A percentile compares a stretch with the other conserved stretches of the same genome.
Conservation (phyloP, 2,888 invertebrate genomes). For the Cephalotes varians region DNA sequence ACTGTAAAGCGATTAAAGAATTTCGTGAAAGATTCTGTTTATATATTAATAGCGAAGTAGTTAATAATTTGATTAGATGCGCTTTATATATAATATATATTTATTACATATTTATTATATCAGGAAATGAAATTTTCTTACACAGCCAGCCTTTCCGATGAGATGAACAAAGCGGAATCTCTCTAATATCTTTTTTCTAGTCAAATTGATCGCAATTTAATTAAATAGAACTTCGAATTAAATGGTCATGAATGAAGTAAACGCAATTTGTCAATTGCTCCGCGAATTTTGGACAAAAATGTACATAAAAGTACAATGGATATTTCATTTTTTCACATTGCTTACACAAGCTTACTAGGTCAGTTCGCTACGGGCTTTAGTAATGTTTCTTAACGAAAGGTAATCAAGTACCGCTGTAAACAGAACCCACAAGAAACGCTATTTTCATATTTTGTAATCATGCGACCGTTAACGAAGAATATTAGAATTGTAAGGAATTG, state of each 20-base stretch:
- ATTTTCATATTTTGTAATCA: conserved; percentile 62
- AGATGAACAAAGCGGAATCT: not conserved
- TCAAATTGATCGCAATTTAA: not conserved
- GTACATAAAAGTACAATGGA: not conserved
- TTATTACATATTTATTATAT: not conserved
- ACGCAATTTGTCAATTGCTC: not conserved
- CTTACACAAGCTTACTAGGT: conserved; percentile 59
- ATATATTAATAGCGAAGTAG: not conserved
- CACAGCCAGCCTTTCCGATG: not conserved
- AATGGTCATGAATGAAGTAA: not conserved
- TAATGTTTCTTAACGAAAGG: conserved; percentile 65
- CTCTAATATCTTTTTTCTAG: not conserved
- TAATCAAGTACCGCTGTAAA: conserved; percentile 71
- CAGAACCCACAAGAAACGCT: conserved; percentile 56
- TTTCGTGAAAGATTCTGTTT: not conserved
- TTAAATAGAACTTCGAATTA: not conserved
- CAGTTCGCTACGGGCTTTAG: conserved; percentile 44
- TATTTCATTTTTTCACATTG: conserved; percentile 21
- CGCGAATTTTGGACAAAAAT: not conserved
- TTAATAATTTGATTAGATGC: not conserved
- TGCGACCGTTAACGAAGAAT: conserved; percentile 34
- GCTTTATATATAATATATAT: too few species aligned
- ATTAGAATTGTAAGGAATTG: not conserved
- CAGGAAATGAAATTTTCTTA: not conserved
- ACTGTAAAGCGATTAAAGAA: not conserved